Percentiles rank a stretch among this genome's conserved stretches.
phyloP scores from a whole-genome alignment of 2,888 invertebrate species.

The Platynereis dumerilii region DNA sequence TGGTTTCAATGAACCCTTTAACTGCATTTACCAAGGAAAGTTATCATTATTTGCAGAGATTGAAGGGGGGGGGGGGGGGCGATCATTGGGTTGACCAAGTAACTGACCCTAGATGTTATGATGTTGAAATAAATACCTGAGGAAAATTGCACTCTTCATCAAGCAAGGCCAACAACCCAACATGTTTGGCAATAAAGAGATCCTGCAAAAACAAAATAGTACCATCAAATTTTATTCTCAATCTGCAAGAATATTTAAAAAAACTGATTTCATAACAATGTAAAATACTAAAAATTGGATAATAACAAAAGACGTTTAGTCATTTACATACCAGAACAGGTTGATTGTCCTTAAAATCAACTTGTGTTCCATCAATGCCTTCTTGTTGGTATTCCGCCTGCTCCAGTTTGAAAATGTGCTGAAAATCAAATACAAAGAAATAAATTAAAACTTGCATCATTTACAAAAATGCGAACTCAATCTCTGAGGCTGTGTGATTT shows the following conservation, averaged over 20 bases:
- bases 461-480: background rate
- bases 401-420: conserved; percentile 61
- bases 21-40: too few species aligned
- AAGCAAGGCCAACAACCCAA: conserved; percentile 55
- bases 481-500: background rate
- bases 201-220: background rate
- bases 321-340: conserved; percentile 52
- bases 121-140: conserved; percentile 42
- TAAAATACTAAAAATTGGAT: too few species aligned
- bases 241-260: too few species aligned
- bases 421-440: conserved; percentile 24
- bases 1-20: too few species aligned
- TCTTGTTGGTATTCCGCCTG: conserved; percentile 59
- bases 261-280: too few species aligned
- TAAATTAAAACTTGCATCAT: background rate
- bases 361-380: conserved; percentile 58
- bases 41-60: too few species aligned
- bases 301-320: too few species aligned
- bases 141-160: conserved; percentile 60
- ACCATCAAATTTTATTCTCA: too few species aligned
- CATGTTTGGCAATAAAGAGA: conserved; percentile 52
- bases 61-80: too few species aligned
- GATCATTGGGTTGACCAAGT: too few species aligned
- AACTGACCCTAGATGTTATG: too few species aligned
- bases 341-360: conserved; percentile 60